phyloP scores from a whole-genome alignment of 2,797 vertebrate species.

The Mergus octosetaceus region DNA sequence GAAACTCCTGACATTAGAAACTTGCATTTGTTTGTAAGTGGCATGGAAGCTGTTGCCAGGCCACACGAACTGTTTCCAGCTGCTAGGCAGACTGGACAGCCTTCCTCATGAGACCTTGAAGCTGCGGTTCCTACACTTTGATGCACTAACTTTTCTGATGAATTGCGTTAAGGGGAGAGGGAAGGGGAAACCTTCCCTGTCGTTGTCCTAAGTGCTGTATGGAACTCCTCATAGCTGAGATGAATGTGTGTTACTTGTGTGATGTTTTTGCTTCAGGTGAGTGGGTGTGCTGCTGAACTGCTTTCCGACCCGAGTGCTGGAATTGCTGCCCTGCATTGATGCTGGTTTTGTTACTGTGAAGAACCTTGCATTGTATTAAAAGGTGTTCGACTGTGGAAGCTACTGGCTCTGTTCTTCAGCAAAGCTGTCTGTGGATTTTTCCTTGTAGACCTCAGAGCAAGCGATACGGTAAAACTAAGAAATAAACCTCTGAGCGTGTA shows the following conservation, averaged over 20 bases:
- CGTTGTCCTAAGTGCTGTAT: not conserved
- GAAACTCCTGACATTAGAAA: not conserved
- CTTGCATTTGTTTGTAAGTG: not conserved
- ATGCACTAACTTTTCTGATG: not conserved
- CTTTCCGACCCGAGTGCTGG: not conserved
- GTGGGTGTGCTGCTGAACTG: not conserved
- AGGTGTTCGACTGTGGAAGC: not conserved
- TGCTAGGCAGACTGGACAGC: not conserved
- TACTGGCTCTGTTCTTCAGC: not conserved
- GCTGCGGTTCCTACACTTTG: not conserved
- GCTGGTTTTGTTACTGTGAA: not conserved
- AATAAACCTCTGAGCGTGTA: not conserved
- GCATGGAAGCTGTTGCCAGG: not conserved
- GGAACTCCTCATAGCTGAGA: not conserved
- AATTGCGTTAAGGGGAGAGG: not conserved
- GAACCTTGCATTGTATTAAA: slow-evolving; percentile 30
- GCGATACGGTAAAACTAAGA: not conserved
- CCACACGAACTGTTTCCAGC: not conserved
- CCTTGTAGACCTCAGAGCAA: not conserved
- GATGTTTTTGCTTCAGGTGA: not conserved
- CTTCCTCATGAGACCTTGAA: not conserved
- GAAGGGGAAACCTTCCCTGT: not conserved
- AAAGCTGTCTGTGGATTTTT: not conserved
- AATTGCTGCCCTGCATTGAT: not conserved
- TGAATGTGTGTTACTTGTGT: not conserved